Conservation (phyloP, 2,888 invertebrate genomes). For the Tortricodes alternella region DNA sequence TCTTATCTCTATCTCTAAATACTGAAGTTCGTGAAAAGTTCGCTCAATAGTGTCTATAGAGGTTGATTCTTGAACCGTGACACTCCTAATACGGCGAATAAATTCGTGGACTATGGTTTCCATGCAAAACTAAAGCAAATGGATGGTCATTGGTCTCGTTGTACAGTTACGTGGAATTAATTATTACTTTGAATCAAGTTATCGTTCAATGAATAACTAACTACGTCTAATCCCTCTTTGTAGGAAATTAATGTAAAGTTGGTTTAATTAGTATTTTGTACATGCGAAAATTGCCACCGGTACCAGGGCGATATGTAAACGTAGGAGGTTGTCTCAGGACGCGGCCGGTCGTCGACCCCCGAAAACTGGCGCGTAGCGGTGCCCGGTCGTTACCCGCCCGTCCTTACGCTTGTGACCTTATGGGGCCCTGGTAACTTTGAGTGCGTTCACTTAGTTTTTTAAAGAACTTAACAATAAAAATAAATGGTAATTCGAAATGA, state of each 20-base stretch:
- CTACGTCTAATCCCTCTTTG: background rate
- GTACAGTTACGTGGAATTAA: constrained; percentile 26
- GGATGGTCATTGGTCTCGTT: constrained; percentile 26
- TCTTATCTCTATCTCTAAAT: too few relatives aligned
- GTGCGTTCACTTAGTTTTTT: constrained; percentile 23
- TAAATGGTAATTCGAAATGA: background rate
- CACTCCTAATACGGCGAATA: constrained; percentile 19
- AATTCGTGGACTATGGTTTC: constrained; percentile 27
- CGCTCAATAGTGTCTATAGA: too few relatives aligned
- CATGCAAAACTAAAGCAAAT: constrained; percentile 26
- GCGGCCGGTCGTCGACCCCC: constrained; percentile 73
- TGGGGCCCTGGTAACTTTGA: constrained; percentile 68
- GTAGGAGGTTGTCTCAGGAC: constrained; percentile 71
- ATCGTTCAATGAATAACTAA: background rate
- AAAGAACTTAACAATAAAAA: background rate
- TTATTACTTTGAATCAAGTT: constrained; percentile 10
- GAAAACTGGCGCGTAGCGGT: constrained; percentile 76
- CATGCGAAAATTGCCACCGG: constrained; percentile 34
- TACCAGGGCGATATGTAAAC: constrained; percentile 60
- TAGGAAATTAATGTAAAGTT: too few relatives aligned
- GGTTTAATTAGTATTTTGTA: background rate
- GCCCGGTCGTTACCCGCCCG: constrained; percentile 76
- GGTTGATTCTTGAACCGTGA: too few relatives aligned
- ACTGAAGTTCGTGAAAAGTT: too few relatives aligned
- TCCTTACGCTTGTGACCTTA: constrained; percentile 76